phyloP scores from a whole-genome alignment of 2,888 invertebrate genomes.

The Drosophila gaucha region DNA sequence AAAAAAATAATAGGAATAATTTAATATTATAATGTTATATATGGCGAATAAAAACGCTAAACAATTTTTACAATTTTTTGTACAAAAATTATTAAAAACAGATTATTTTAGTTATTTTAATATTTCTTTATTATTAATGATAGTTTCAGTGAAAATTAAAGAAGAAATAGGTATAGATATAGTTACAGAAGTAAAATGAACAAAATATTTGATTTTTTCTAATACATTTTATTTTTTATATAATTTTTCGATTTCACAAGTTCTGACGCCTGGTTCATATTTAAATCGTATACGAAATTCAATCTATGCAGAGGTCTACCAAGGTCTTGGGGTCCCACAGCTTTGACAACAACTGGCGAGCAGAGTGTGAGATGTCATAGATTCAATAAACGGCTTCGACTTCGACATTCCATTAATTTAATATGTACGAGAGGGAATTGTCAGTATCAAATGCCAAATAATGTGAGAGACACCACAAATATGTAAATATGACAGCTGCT shows the following conservation, averaged over 20 bases:
- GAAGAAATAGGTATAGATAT: no score
- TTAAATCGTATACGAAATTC: neutral
- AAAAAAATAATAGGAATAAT: no score
- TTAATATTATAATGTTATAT: no score
- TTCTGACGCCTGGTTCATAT: neutral
- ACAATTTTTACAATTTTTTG: no score
- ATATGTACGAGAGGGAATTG: constrained; percentile 17
- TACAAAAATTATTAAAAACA: no score
- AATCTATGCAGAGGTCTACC: neutral
- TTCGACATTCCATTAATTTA: constrained; percentile 32
- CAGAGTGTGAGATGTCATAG: neutral
- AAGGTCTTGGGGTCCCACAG: neutral
- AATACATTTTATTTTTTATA: neutral
- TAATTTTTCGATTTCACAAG: neutral
- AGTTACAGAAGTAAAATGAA: no score
- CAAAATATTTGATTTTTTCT: no score
- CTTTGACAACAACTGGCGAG: neutral
- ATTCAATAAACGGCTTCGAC: constrained; percentile 25
- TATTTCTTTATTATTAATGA: no score
- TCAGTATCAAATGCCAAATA: constrained; percentile 24
- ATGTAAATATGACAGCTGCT: constrained; percentile 54
- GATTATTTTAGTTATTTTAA: no score
- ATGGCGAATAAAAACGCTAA: no score
- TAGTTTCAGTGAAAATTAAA: no score
- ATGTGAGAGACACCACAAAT: constrained; percentile 17